Evolutionary conservation across 1,140 invertebrate species (phyloP).

Genomic region (Sinella curviseta): DNA sequence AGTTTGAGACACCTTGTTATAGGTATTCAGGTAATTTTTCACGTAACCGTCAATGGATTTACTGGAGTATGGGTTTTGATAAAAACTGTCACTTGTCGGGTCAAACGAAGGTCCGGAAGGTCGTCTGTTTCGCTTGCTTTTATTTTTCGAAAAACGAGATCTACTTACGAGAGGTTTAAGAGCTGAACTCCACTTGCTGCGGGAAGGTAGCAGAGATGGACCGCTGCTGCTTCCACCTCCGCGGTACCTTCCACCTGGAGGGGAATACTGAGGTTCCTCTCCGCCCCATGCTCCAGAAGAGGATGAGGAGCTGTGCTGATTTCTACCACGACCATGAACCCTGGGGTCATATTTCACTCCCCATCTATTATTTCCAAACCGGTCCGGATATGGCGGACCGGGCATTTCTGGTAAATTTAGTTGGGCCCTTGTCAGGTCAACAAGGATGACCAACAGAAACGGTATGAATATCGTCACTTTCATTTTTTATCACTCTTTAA

Average conservation of each 20-base stretch:
- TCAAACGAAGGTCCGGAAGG: not conserved
- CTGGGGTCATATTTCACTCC: conserved; percentile 14
- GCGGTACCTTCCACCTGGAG: not conserved
- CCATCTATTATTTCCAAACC: not conserved
- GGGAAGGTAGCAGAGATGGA: not conserved
- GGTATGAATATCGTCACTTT: not conserved
- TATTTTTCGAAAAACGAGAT: conserved; percentile 12
- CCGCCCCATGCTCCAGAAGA: not conserved
- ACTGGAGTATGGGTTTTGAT: not conserved
- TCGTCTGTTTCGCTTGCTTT: not conserved
- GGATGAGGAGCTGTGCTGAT: not conserved
- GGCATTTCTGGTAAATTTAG: conserved; percentile 13
- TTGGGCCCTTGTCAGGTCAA: not conserved
- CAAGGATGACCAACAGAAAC: not conserved
- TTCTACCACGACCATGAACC: conserved; percentile 1
- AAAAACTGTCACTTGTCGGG: conserved; percentile 15
- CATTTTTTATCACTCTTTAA: not conserved
- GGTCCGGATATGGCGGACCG: not conserved
- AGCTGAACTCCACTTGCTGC: not conserved
- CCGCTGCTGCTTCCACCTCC: not conserved
- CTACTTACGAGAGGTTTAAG: conserved; percentile 18
- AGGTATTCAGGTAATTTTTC: not conserved
- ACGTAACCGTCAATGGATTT: conserved; percentile 3
- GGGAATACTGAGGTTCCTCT: not conserved
- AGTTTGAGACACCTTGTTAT: not conserved